A percentile compares a stretch with the other conserved stretches of the same genome.
Evolutionary conservation across 2,888 invertebrate genomes (phyloP).

Genomic region (Flexamia atlantica): DNA sequence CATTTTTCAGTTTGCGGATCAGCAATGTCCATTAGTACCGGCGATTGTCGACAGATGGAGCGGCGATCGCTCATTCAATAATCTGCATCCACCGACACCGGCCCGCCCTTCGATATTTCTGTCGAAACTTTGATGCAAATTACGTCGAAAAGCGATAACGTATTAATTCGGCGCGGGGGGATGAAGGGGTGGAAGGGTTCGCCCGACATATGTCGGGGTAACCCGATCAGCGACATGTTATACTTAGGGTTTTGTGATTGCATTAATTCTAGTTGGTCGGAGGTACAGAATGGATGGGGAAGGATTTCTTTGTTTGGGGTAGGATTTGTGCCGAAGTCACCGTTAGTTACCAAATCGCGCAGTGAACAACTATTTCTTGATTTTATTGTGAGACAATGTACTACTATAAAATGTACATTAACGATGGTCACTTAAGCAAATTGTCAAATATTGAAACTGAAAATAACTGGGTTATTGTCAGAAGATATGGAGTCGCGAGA

Average conservation of each 20-base stretch:
- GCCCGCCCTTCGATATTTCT: constrained; percentile 9
- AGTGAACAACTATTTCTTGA: too few species aligned
- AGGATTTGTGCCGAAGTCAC: too few species aligned
- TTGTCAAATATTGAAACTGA: too few species aligned
- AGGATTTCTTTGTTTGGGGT: too few species aligned
- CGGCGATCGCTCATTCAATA: constrained; percentile 38
- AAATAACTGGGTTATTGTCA: too few species aligned
- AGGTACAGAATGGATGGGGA: neutral
- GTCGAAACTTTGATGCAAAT: constrained; percentile 38
- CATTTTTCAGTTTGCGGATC: neutral
- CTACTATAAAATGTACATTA: too few species aligned
- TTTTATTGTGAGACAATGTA: too few species aligned
- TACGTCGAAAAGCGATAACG: constrained; percentile 31
- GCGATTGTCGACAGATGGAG: constrained; percentile 26
- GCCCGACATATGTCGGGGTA: neutral
- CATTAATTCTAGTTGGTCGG: constrained; percentile 37
- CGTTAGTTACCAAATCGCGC: neutral
- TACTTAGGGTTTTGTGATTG: constrained; percentile 41
- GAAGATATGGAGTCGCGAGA: too few species aligned
- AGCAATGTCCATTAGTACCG: constrained; percentile 22
- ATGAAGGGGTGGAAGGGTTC: neutral
- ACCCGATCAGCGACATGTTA: constrained; percentile 49
- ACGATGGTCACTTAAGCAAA: too few species aligned
- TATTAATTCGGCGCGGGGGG: constrained; percentile 20
- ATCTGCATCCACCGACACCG: constrained; percentile 18